Base-by-base conservation (phyloP, 2,797 vertebrate species). In the Sphaeramia orbicularis region DNA sequence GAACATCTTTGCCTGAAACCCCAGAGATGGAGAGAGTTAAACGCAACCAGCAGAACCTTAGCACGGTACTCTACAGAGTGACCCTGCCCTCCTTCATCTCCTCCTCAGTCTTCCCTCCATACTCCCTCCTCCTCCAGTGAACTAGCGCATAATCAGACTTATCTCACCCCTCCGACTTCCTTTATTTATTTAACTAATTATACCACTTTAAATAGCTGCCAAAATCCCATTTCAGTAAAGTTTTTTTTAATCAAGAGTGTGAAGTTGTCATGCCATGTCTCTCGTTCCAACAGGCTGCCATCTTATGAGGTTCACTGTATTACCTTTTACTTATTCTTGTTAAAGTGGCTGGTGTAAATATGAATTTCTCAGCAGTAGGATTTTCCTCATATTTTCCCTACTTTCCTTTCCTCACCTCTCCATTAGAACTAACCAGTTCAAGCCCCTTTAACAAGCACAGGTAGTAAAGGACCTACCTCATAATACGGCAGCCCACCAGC, bases 1-100 rank as follows among this genome's bases (percentile, higher is more conserved):
- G 97, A 90, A 99, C 95, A 10, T 90, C 96, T 38, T 90, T 99
- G 66, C 94, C 97, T 77, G 95, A 96, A 90, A 98, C 96, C 42
- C 97, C 96, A 2, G 97, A 99, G 94, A 98, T 97, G 97, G 93
- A 96, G 86, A 92, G 98, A 92, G 96, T 96, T 92, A 99, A 95
- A 93, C 93, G 91, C 92, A 99, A 96, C 48, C 97, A 99, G 94
- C 92, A 91, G 84, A 95, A 96, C 90, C 95, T 99, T 81, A 99
- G 97, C 93, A 95, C 95, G 96, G 97, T 98, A 99, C 83, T 86
- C 83, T 63, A 54, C 73, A 75, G 85, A 91, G 89, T 91, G 78
- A 81, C 76, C 82, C 76, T 79, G 67, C 55, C 71, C 55, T 59
- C 18, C 55, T 21, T 57, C 47, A 35, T 14, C 62, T 35, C 44